A percentile compares a stretch with the other conserved stretches of the same genome.
Evolutionary conservation across 2,888 invertebrate species (phyloP).

Genomic region (Pseudococcus jackbeardsleyi): DNA sequence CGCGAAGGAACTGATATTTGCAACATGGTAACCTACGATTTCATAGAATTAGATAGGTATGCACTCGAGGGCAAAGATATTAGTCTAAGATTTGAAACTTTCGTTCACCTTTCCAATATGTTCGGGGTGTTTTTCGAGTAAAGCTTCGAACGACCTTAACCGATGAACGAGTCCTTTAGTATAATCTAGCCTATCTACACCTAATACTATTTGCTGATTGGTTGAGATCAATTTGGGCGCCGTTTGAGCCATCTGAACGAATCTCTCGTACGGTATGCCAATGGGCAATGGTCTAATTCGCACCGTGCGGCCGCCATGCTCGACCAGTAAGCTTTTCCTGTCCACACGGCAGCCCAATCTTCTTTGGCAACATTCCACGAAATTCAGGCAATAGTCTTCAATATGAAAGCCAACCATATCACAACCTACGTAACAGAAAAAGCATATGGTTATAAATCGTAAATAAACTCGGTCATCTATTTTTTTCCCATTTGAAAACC

Average conservation of each 20-base stretch:
- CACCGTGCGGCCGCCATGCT: constrained; percentile 70
- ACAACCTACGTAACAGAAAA: constrained; percentile 68
- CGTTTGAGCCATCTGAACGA: constrained; percentile 69
- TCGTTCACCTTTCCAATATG: constrained; percentile 69
- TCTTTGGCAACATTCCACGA: constrained; percentile 71
- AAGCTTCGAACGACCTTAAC: constrained; percentile 70
- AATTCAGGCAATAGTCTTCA: constrained; percentile 71
- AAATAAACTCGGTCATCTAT: not conserved
- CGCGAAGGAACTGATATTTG: constrained; percentile 71
- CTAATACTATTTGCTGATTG: constrained; percentile 67
- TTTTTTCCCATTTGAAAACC: not conserved
- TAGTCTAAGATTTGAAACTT: not conserved
- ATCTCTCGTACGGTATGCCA: constrained; percentile 71
- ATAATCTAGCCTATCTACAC: constrained; percentile 71
- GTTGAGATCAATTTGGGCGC: constrained; percentile 69
- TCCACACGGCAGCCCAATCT: constrained; percentile 71
- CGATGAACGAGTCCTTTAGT: constrained; percentile 71
- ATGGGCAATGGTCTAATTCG: constrained; percentile 71
- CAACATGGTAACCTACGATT: constrained; percentile 69
- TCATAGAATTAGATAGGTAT: not conserved
- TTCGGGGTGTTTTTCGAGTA: constrained; percentile 70
- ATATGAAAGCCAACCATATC: constrained; percentile 72
- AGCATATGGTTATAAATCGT: not conserved
- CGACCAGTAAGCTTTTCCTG: constrained; percentile 70
- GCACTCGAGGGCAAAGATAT: not conserved